phyloP scores from a whole-genome alignment of 2,888 invertebrate genomes.

The Colletes collaris region DNA sequence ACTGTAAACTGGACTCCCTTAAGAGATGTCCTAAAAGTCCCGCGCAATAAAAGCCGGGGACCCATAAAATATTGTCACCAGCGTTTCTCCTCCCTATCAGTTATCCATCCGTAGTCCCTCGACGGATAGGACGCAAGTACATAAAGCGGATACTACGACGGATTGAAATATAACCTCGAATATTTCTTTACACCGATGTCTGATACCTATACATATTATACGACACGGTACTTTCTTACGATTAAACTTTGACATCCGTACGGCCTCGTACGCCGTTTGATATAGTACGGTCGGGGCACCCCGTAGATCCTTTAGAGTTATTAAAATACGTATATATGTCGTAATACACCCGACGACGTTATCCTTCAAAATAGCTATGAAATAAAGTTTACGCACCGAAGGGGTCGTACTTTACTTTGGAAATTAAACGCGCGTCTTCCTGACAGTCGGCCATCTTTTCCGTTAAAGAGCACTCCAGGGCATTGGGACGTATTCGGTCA shows the following conservation, averaged over 20 bases:
- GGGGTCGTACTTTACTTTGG: not conserved
- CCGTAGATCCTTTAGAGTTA: constrained; percentile 21
- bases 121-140: constrained; percentile 59
- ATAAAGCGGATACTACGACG: constrained; percentile 64
- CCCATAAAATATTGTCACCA: constrained; percentile 66
- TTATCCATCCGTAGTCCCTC: constrained; percentile 66
- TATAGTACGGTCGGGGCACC: constrained; percentile 29
- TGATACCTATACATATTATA: constrained; percentile 41
- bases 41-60: constrained; percentile 65
- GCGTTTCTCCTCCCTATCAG: constrained; percentile 55
- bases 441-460: not conserved
- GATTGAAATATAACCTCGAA: constrained; percentile 70
- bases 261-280: constrained; percentile 25
- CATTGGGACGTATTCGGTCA: too few species aligned
- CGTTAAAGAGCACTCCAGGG: not conserved
- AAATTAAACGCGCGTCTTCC: constrained; percentile 17
- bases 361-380: not conserved
- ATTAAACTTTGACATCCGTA: constrained; percentile 60
- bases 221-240: constrained; percentile 56
- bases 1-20: constrained; percentile 63
- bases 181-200: constrained; percentile 65
- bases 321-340: constrained; percentile 38
- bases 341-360: not conserved
- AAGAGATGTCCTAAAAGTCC: constrained; percentile 71
- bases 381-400: constrained; percentile 36